Conservation (phyloP, 2,888 invertebrate genomes). For the Acleris literana region DNA sequence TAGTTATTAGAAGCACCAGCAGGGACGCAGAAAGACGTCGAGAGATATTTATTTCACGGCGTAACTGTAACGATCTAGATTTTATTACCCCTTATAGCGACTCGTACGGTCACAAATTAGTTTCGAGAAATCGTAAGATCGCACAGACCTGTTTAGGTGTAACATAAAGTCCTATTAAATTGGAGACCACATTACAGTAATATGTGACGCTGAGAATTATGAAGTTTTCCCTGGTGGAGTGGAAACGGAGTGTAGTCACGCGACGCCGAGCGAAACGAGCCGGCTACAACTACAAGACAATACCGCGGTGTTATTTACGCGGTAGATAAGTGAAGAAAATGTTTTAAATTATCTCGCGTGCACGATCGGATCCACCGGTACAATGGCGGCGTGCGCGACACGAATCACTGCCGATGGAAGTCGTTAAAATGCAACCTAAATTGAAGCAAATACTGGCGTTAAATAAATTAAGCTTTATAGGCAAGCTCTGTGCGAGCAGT, state of each 20-base stretch:
- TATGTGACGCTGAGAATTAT: slow-evolving; percentile 59
- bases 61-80: slow-evolving; percentile 49
- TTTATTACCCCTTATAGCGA: slow-evolving; percentile 49
- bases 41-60: slow-evolving; percentile 45
- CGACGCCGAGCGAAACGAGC: slow-evolving; percentile 60
- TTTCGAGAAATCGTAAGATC: slow-evolving; percentile 47
- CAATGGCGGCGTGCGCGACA: slow-evolving; percentile 35
- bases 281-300: slow-evolving; percentile 65
- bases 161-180: slow-evolving; percentile 41
- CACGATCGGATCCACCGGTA: slow-evolving; percentile 47
- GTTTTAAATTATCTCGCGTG: slow-evolving; percentile 69
- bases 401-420: slow-evolving; percentile 36
- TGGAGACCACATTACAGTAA: slow-evolving; percentile 51
- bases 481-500: slow-evolving; percentile 24
- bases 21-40: slow-evolving; percentile 24
- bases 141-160: slow-evolving; percentile 17
- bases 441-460: slow-evolving; percentile 38
- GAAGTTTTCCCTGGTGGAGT: slow-evolving; percentile 60
- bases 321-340: slow-evolving; percentile 69
- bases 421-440: slow-evolving; percentile 38
- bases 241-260: slow-evolving; percentile 69
- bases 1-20: slow-evolving; percentile 50
- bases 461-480: slow-evolving; percentile 33
- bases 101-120: slow-evolving; percentile 44
- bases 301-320: slow-evolving; percentile 65